These are phyloP conservation scores for Cerastis leucographa DNA, from an alignment of 2,888 invertebrate genomes.

Conservation along the genomic window DNA sequence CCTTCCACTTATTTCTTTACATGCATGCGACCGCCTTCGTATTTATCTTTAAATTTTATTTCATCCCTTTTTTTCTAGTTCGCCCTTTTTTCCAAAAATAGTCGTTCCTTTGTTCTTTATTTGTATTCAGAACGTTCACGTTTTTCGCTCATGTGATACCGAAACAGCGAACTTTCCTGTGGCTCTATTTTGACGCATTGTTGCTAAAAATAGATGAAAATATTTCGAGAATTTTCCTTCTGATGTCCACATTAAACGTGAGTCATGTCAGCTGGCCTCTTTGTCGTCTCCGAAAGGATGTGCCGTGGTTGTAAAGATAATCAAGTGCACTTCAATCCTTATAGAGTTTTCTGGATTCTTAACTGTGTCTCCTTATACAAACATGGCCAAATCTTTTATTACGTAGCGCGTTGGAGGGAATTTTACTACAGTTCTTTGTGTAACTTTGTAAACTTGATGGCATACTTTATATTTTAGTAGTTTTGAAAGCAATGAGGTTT, in stretches of 20 bases:
- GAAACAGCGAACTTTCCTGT: constrained; percentile 27
- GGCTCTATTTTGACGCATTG: constrained; percentile 32
- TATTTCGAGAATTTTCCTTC: constrained; percentile 42
- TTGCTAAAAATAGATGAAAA: constrained; percentile 26
- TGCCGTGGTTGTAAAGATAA: constrained; percentile 33
- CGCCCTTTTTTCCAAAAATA: constrained; percentile 41
- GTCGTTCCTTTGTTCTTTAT: constrained; percentile 37
- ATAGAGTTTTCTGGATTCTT: constrained; percentile 44
- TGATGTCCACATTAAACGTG: constrained; percentile 10
- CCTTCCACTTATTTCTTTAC: constrained; percentile 16
- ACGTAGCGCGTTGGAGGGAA: constrained; percentile 10
- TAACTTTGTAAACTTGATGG: constrained; percentile 34
- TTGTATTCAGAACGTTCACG: constrained; percentile 57
- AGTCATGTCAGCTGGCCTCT: constrained; percentile 35
- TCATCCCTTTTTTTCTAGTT: constrained; percentile 11
- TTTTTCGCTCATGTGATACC: too few relatives aligned
- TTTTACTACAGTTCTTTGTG: constrained; percentile 42
- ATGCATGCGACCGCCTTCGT: constrained; percentile 5
- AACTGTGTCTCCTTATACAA: constrained; percentile 42
- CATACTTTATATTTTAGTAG: constrained; percentile 28
- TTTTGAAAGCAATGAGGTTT: constrained; percentile 5
- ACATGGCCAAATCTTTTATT: constrained; percentile 41
- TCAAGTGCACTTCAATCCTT: constrained; percentile 39
- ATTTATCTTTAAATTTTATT: constrained; percentile 47
- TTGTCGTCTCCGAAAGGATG: constrained; percentile 44